phyloP scores from a whole-genome alignment of 2,888 invertebrate genomes.

The Baronia brevicornis region DNA sequence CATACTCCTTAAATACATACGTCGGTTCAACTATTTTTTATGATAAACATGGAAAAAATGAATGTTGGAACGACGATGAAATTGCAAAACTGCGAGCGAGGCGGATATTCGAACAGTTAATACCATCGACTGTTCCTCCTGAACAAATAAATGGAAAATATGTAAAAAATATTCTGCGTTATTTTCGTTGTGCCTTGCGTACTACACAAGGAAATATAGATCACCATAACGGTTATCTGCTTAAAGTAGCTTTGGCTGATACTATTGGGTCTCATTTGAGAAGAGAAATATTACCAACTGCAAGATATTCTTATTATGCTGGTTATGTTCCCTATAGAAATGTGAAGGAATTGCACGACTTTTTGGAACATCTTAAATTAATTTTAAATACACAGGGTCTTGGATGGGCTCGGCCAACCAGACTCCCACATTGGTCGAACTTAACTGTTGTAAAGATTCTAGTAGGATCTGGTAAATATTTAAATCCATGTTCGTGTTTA shows the following conservation, averaged over 20 bases:
- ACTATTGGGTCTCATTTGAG: conserved; percentile 57
- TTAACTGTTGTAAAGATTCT: conserved; percentile 53
- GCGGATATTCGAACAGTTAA: conserved; percentile 43
- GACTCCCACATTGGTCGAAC: conserved; percentile 43
- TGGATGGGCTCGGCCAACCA: conserved; percentile 48
- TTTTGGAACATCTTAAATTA: conserved; percentile 41
- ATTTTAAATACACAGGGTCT: conserved; percentile 53
- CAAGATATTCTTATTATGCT: conserved; percentile 59
- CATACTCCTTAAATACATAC: conserved; percentile 29
- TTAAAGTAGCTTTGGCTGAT: conserved; percentile 50
- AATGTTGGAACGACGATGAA: conserved; percentile 55
- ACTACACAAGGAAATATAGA: conserved; percentile 29
- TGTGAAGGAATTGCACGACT: conserved; percentile 43
- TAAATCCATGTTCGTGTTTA: conserved; percentile 46
- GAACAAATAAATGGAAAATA: conserved; percentile 43
- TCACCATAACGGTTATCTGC: conserved; percentile 26
- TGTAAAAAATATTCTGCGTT: conserved; percentile 39
- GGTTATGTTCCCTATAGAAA: conserved; percentile 52
- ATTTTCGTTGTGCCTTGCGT: conserved; percentile 39
- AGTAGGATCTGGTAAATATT: conserved; percentile 38
- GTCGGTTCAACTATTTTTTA: conserved; percentile 53
- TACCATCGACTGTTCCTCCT: conserved; percentile 38
- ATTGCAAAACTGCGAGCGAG: conserved; percentile 50
- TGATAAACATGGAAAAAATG: conserved; percentile 25
- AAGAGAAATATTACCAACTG: conserved; percentile 49